Evolutionary conservation across 2,797 vertebrate species (phyloP), one percentile per base, ranked within the genome.

Genomic region (Ctenopoma kingsleyae): DNA sequence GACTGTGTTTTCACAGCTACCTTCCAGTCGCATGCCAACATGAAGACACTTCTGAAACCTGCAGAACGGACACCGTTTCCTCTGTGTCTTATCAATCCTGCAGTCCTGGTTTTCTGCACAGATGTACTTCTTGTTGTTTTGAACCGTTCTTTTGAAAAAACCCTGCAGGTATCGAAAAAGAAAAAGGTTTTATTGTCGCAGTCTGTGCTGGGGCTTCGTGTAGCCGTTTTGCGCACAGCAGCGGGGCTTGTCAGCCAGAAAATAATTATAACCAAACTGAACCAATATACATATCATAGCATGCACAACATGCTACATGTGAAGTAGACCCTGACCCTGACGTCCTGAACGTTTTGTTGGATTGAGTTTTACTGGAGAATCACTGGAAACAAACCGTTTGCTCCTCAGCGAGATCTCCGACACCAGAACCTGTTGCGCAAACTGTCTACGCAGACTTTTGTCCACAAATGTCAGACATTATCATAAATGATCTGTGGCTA

Each of bases 101-200:
- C 97, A 98, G 79, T 87, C 94, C 92, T 96, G 96, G 80, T 90
- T 95, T 76, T 97, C 96, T 11, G 94, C 95, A 85, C 97, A 98
- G 52, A 92, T 92, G 89, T 98, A 98, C 69, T 93, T 95, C 91
- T 98, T 98, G 91, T 95, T 96, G 91, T 98, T 98, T 87, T 98
- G 97, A 73, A 98, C 97, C 0, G 96, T 98, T 82, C 97, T 92
- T 91, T 98, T 98, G 92, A 98, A 98, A 90, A 98, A 98, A 0
- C 97, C 97, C 97, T 98, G 81, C 16, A 8, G 25, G 23, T 15
- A 3, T 56, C 30, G 6, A 23, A 49, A 43, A 22, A 51, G 46
- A 53, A 27, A 11, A 61, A 36, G 4, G 5, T 20, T 59, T 8
- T 41, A 2, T 46, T 35, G 16, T 19, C 1, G n/a, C n/a, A n/a